Evolutionary conservation across 2,888 invertebrate species (phyloP), one percentile per base, ranked within the genome.

Genomic region (Athalia circularis): DNA sequence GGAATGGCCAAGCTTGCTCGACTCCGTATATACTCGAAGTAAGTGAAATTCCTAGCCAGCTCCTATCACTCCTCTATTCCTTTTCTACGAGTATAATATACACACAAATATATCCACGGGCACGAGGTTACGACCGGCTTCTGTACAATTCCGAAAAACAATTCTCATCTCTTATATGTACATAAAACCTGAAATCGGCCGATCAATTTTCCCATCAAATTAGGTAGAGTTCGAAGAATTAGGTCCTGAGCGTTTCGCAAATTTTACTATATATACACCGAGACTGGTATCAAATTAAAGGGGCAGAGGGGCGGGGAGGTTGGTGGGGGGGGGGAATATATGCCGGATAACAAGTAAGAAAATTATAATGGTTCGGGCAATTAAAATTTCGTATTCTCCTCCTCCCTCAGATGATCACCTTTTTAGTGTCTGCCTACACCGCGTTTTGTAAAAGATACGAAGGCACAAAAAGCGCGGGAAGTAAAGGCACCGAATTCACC

Each of bases 1-100:
- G 13, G 59, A 72, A 59, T 72, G 45, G 72, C 72, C 72, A 59
- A 72, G 72, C 59, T 59, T 72, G 45, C 72, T 72, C 68, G 72
- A 45, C 45, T 47, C 59, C 8, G 7, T 54, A 9, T 54, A 54
- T n/a, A 54, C 54, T 54, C 54, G 11, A 11, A 54, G 57, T 72
- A 59, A 72, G 72, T 72, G 72, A 72, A 72, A 72, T 72, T 72
- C 72, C 72, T 52, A 11, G n/a, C 29, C 8, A 8, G 61, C 6
- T 8, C 54, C 50, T 68, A 68, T 54, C 29, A 29, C 29, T 0
- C 29, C 29, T 29, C 29, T 29, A 29, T 29, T 29, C 29, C 29
- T 29, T 29, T 29, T 29, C 29, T 29, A 29, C 29, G 52, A 54
- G 54, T 68, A 68, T 68, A 52, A 52, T 52, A 68, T 54, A 7